A percentile compares a stretch with the other conserved stretches of the same genome.
phyloP scores from a whole-genome alignment of 64 coral and sea anemone species.

The Porites australiensis region DNA sequence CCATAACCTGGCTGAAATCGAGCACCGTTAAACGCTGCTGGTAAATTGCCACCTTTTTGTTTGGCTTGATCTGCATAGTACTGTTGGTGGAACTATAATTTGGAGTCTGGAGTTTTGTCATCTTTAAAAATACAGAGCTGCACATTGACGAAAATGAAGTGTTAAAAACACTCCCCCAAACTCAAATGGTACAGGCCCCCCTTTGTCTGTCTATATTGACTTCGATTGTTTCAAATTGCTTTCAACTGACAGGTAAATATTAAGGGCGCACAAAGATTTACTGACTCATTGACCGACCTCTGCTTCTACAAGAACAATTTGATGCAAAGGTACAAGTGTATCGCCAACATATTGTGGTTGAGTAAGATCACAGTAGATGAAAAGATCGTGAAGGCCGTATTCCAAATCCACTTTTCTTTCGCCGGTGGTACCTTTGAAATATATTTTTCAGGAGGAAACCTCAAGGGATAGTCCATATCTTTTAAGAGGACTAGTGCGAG shows the following conservation, averaged over 20 bases:
- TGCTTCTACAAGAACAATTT: no score
- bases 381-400: no score
- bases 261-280: background rate
- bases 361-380: no score
- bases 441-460: no score
- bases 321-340: no score
- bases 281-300: background rate
- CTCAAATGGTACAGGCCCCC: slow-evolving; percentile 22
- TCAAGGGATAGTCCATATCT: no score
- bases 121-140: background rate
- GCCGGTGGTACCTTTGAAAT: no score
- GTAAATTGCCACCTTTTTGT: background rate
- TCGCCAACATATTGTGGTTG: no score
- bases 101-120: background rate
- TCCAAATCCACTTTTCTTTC: no score
- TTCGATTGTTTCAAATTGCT: slow-evolving; percentile 2
- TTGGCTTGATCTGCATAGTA: background rate
- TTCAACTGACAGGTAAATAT: background rate
- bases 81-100: background rate
- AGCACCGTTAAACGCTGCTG: background rate
- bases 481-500: no score
- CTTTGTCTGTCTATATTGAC: no score
- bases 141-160: slow-evolving; percentile 22
- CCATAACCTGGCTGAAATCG: background rate
- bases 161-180: slow-evolving; percentile 28